Conservation (phyloP, 1,140 invertebrate genomes). For the Lepidurus couesii region DNA sequence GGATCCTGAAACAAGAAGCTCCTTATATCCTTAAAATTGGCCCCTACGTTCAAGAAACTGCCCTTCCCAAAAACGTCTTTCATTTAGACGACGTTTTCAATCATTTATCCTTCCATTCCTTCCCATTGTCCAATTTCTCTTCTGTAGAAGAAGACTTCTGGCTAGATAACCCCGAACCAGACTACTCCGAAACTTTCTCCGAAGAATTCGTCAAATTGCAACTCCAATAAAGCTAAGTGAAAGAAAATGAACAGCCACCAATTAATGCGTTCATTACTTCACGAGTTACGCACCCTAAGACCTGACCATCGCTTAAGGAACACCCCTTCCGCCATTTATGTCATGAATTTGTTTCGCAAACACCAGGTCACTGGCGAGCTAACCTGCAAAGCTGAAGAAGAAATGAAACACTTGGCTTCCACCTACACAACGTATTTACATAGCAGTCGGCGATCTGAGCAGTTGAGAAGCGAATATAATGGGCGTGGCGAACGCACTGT, state of each 20-base stretch:
- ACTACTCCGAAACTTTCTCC: constrained; percentile 50
- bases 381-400: constrained; percentile 69
- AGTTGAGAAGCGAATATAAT: constrained; percentile 63
- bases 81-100: constrained; percentile 63
- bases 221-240: constrained; percentile 35
- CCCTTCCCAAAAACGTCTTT: constrained; percentile 58
- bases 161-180: constrained; percentile 50
- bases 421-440: constrained; percentile 69
- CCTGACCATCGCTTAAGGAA: constrained; percentile 50
- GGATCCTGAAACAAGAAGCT: constrained; percentile 45
- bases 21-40: constrained; percentile 55
- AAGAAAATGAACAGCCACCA: constrained; percentile 25
- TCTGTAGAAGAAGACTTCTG: constrained; percentile 52
- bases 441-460: constrained; percentile 58
- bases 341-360: constrained; percentile 63
- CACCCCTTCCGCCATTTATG: constrained; percentile 56
- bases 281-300: constrained; percentile 54
- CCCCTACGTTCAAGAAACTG: constrained; percentile 54
- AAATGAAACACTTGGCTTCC: constrained; percentile 61
- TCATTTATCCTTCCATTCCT: constrained; percentile 60
- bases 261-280: constrained; percentile 52
- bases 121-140: constrained; percentile 47
- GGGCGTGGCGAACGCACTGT: constrained; percentile 68
- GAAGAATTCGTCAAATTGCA: constrained; percentile 53
- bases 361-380: constrained; percentile 70